Percentiles rank a stretch among this genome's conserved stretches.
phyloP scores from a whole-genome alignment of 2,888 invertebrate genomes.

The Zhuqinia jingwanae region DNA sequence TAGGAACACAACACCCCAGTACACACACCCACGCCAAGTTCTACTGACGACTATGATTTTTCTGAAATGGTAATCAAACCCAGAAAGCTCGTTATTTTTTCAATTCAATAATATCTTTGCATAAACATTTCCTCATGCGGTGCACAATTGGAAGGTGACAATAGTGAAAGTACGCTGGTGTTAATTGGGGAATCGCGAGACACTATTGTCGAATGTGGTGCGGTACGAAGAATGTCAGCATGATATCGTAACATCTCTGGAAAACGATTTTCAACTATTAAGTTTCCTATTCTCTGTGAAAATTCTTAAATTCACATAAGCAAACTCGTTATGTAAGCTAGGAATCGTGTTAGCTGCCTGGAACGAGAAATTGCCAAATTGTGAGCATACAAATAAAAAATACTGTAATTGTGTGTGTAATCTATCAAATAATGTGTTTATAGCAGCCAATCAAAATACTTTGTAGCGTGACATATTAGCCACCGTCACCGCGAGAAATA shows the following conservation, averaged over 20 bases:
- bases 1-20: neutral
- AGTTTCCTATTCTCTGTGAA: no score
- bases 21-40: neutral
- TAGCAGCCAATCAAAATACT: neutral
- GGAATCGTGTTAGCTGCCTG: no score
- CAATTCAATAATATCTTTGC: neutral
- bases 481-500: neutral
- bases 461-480: neutral
- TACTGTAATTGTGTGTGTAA: neutral
- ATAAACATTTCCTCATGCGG: neutral
- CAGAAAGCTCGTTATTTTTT: constrained; percentile 5
- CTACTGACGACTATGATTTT: neutral
- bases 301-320: no score
- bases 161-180: neutral
- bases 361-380: no score
- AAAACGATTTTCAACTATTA: neutral
- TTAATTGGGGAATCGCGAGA: neutral
- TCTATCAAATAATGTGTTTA: neutral
- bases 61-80: constrained; percentile 15
- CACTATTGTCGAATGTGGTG: neutral
- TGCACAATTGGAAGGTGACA: no score
- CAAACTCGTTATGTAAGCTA: no score
- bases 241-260: neutral
- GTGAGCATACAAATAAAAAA: neutral
- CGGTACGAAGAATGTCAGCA: neutral